Conservation (phyloP, 2,113 vertebrate genomes). For the Ceyx melanurus region DNA sequence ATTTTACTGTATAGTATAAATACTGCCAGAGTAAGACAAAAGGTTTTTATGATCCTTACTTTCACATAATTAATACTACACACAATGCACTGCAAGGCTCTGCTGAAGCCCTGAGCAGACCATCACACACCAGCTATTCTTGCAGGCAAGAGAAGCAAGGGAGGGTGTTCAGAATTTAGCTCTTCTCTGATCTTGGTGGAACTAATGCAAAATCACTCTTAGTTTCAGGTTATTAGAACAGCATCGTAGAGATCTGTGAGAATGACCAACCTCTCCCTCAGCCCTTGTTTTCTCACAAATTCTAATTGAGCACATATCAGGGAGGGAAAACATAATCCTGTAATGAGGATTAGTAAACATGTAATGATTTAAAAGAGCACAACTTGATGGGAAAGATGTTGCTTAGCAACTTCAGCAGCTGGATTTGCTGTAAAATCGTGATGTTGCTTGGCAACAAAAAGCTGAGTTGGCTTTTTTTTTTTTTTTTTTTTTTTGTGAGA, state of each 20-base stretch:
- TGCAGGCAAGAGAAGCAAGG: neutral
- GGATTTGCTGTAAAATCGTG: neutral
- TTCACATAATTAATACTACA: neutral
- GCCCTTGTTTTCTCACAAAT: neutral
- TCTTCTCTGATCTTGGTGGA: neutral
- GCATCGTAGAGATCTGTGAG: neutral
- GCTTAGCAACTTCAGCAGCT: constrained; percentile 44
- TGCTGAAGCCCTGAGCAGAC: neutral
- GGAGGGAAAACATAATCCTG: neutral
- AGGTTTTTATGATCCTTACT: neutral
- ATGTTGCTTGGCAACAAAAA: constrained; percentile 15
- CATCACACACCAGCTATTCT: neutral
- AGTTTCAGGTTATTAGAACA: neutral
- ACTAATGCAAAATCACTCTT: neutral
- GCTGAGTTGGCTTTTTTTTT: neutral
- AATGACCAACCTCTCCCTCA: accelerated
- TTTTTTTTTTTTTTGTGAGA: neutral
- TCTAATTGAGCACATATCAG: neutral
- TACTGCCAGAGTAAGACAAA: neutral
- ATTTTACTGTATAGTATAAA: neutral
- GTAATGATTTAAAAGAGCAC: neutral
- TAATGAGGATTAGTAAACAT: neutral
- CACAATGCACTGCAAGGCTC: neutral
- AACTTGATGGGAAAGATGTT: neutral
- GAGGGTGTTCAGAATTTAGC: neutral